A percentile compares a stretch with the other conserved stretches of the same genome.
phyloP scores from a whole-genome alignment of 2,888 invertebrate genomes.

The Crioceris asparagi region DNA sequence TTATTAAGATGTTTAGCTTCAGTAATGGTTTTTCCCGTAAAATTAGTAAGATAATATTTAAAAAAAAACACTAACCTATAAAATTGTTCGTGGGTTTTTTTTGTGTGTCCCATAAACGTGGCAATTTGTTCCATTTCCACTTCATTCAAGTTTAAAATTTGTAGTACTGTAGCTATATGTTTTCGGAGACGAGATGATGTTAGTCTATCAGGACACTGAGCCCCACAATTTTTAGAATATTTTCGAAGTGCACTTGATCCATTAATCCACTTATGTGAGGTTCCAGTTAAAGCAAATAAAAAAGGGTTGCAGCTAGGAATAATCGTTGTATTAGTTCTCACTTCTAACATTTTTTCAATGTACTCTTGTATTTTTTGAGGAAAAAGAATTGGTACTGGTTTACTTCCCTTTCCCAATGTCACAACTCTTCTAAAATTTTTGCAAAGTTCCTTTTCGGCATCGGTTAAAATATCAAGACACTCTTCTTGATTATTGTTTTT shows the following conservation, averaged over 20 bases:
- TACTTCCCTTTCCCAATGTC: slow-evolving; percentile 17
- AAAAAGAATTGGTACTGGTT: slow-evolving; percentile 19
- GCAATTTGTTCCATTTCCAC: slow-evolving; percentile 21
- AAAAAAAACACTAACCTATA: no score
- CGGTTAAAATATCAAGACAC: no score
- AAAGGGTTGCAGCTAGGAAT: slow-evolving; percentile 17
- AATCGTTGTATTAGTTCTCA: slow-evolving; percentile 10
- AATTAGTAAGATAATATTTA: no score
- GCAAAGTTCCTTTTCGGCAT: no score
- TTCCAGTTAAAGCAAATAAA: slow-evolving; percentile 17
- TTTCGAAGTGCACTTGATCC: slow-evolving; percentile 15
- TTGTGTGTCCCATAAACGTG: no score
- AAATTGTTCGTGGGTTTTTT: no score
- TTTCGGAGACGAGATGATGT: slow-evolving; percentile 19
- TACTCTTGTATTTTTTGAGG: slow-evolving; percentile 8
- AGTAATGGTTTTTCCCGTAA: no score
- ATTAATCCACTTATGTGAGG: slow-evolving; percentile 17
- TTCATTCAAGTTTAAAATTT: slow-evolving; percentile 15
- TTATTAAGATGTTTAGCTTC: no score
- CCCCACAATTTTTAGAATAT: slow-evolving; percentile 14
- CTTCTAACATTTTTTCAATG: slow-evolving; percentile 3
- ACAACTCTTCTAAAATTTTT: slow-evolving; percentile 17
- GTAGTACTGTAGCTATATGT: slow-evolving; percentile 20
- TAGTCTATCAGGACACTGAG: slow-evolving; percentile 9
- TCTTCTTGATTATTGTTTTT: slow-evolving; percentile 3